Conservation (phyloP, 2,113 vertebrate genomes). For the Abramis brama region DNA sequence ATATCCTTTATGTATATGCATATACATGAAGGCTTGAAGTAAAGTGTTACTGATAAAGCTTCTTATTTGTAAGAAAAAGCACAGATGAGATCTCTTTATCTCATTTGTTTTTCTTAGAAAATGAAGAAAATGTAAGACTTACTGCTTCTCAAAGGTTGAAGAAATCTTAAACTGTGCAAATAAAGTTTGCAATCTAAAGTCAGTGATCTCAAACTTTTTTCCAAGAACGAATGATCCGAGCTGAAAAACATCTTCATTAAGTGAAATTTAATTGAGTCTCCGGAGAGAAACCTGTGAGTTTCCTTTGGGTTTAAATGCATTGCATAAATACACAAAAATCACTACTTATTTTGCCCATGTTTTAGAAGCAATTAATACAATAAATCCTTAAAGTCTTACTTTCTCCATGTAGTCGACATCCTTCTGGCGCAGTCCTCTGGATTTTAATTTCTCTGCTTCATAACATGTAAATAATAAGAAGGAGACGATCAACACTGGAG, state of each 20-base stretch:
- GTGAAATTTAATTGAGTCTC: not conserved
- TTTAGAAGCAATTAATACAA: not conserved
- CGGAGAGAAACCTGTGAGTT: not conserved
- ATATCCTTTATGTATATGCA: too few relatives aligned
- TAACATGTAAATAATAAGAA: conserved; percentile 56
- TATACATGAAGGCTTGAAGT: too few relatives aligned
- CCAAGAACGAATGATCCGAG: not conserved
- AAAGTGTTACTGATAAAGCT: not conserved
- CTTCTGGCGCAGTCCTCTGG: conserved; percentile 59
- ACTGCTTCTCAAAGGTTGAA: not conserved
- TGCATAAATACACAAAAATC: too few relatives aligned
- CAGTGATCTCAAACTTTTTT: not conserved
- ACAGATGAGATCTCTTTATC: not conserved
- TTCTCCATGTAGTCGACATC: conserved; percentile 65
- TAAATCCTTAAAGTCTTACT: conserved; percentile 54
- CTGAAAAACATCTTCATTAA: not conserved
- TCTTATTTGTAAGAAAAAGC: not conserved
- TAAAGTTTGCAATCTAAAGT: not conserved
- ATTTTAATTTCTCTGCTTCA: conserved; percentile 57
- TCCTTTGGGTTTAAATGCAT: not conserved
- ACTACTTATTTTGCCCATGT: too few relatives aligned
- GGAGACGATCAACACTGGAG: conserved; percentile 51
- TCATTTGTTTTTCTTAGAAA: not conserved
- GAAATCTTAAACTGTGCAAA: not conserved
- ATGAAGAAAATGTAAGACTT: not conserved